Conservation (phyloP, 2,113 vertebrate genomes). For the Elanoides forficatus region DNA sequence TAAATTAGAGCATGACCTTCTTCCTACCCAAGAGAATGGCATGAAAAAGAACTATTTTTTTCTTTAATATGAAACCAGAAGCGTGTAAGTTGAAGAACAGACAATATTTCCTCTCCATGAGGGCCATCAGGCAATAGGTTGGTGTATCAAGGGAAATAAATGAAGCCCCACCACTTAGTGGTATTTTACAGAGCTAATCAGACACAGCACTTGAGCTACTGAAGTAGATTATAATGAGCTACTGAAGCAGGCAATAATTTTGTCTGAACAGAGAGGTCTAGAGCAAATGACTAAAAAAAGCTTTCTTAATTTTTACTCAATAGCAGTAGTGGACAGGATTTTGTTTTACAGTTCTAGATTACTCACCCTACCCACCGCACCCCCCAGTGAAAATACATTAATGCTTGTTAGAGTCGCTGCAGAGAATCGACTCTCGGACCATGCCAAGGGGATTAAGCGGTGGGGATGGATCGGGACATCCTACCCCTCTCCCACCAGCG, state of each 20-base stretch:
- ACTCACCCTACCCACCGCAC: neutral
- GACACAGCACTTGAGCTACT: neutral
- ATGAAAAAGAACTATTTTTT: neutral
- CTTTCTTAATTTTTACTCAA: neutral
- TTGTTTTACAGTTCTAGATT: neutral
- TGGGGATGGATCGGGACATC: neutral
- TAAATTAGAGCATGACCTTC: neutral
- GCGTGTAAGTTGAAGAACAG: neutral
- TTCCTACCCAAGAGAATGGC: neutral
- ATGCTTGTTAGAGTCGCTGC: neutral
- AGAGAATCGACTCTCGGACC: neutral
- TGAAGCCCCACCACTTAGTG: neutral
- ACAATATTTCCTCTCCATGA: neutral
- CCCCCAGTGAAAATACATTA: neutral
- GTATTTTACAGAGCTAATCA: slow-evolving; percentile 20
- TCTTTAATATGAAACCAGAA: neutral
- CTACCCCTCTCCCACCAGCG: neutral
- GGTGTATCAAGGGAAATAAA: neutral
- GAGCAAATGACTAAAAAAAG: neutral
- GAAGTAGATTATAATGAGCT: neutral
- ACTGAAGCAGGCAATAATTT: neutral
- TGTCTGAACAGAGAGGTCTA: neutral
- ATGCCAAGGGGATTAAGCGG: neutral
- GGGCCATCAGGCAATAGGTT: neutral
- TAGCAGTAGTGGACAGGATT: neutral